A percentile compares a stretch with the other conserved stretches of the same genome.
Conservation (phyloP, 92 coral and sea anemone genomes). For the Ricordea florida region DNA sequence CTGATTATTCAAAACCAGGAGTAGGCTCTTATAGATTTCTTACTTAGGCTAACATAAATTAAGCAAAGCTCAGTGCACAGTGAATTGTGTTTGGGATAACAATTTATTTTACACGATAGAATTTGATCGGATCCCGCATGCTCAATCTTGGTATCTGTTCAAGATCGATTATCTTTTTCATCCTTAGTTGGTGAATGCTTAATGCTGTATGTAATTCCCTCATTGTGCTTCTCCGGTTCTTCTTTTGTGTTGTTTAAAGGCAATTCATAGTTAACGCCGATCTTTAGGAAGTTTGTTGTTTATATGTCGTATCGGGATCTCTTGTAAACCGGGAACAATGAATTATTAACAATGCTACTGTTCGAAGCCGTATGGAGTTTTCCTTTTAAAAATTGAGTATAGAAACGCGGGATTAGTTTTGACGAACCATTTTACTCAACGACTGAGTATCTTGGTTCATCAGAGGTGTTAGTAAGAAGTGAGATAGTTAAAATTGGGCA, state of each 20-base stretch:
- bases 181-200: no score
- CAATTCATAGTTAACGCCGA: neutral
- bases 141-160: neutral
- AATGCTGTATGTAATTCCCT: no score
- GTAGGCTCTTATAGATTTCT: neutral
- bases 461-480: neutral
- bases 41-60: neutral
- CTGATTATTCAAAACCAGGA: neutral
- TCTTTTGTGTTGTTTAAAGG: neutral
- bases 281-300: neutral
- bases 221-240: neutral
- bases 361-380: neutral
- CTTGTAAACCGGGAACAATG: conserved; percentile 6
- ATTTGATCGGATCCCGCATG: neutral
- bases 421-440: neutral
- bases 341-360: conserved; percentile 20
- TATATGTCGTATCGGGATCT: neutral
- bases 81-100: neutral
- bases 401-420: neutral
- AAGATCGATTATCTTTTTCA: no score
- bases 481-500: no score
- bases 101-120: neutral
- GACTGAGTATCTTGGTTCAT: neutral
- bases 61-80: neutral
- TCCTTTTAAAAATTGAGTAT: neutral